These are phyloP conservation scores for Australoheros facetus DNA, from an alignment of 2,797 vertebrate genomes.

Conservation along the genomic window DNA sequence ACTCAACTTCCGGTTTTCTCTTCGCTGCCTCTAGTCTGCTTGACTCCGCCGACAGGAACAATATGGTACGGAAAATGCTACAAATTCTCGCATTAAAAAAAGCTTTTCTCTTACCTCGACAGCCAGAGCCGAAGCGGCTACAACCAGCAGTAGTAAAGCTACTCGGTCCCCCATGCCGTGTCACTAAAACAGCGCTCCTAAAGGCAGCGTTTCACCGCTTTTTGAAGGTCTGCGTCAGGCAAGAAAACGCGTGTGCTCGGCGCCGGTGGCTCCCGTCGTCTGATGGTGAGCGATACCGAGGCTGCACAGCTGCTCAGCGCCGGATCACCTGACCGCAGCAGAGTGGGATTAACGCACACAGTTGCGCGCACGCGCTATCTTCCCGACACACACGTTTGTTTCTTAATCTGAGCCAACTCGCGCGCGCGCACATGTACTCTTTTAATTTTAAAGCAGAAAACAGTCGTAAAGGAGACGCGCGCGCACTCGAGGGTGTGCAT, in stretches of 20 bases:
- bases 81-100: neutral
- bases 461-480: neutral
- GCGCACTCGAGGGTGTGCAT: neutral
- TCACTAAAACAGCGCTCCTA: slow-evolving; percentile 37
- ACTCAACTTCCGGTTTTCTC: slow-evolving; percentile 36
- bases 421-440: no score
- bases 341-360: slow-evolving; percentile 43
- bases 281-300: slow-evolving; percentile 69
- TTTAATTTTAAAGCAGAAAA: neutral
- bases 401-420: no score
- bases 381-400: neutral
- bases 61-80: slow-evolving; percentile 43
- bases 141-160: slow-evolving; percentile 71
- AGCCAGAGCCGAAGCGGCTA: slow-evolving; percentile 66
- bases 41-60: slow-evolving; percentile 38
- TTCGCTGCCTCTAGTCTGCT: neutral
- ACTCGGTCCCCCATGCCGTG: slow-evolving; percentile 75
- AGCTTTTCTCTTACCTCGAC: slow-evolving; percentile 76
- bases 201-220: slow-evolving; percentile 32
- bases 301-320: slow-evolving; percentile 75
- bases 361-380: neutral
- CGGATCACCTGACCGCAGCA: slow-evolving; percentile 79
- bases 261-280: slow-evolving; percentile 69
- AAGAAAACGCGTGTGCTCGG: slow-evolving; percentile 24
- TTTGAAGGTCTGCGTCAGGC: slow-evolving; percentile 1